These are phyloP conservation scores for Bungarus multicinctus DNA, from an alignment of 2,113 vertebrate species.

Conservation along the genomic window DNA sequence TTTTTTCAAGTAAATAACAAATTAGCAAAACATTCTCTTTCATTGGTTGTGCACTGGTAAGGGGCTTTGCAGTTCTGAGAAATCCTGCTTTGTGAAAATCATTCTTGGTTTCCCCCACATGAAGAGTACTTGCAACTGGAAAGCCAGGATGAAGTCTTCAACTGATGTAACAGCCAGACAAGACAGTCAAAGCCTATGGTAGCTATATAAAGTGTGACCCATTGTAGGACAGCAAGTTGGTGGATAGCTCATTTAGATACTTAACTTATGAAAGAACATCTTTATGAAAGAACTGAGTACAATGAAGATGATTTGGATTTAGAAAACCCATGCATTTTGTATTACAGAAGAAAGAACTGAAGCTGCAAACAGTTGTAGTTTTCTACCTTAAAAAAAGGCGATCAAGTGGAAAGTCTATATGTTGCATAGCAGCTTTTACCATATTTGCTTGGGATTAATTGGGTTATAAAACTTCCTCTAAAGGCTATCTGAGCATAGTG, in stretches of 20 bases:
- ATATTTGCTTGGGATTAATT: background rate
- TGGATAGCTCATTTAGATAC: background rate
- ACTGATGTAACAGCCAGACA: background rate
- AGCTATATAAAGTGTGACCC: background rate
- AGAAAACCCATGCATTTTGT: background rate
- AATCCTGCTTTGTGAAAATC: background rate
- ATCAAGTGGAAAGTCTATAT: background rate
- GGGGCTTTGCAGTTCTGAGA: background rate
- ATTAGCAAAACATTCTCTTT: background rate
- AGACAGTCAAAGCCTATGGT: background rate
- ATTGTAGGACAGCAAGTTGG: background rate
- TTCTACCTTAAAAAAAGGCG: background rate
- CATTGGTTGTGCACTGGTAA: background rate
- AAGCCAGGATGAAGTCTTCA: background rate
- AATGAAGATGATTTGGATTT: background rate
- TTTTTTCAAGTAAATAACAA: background rate
- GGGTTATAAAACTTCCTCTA: background rate
- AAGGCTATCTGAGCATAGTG: background rate
- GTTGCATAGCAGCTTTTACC: no score
- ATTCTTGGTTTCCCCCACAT: background rate
- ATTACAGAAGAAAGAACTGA: background rate
- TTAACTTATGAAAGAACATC: background rate
- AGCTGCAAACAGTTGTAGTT: background rate
- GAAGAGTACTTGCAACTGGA: background rate
- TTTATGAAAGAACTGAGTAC: background rate